Percentiles rank a stretch among this genome's conserved stretches.
These are phyloP conservation scores for Arizona elegans DNA, from an alignment of 2,113 vertebrate species.

Conservation along the genomic window DNA sequence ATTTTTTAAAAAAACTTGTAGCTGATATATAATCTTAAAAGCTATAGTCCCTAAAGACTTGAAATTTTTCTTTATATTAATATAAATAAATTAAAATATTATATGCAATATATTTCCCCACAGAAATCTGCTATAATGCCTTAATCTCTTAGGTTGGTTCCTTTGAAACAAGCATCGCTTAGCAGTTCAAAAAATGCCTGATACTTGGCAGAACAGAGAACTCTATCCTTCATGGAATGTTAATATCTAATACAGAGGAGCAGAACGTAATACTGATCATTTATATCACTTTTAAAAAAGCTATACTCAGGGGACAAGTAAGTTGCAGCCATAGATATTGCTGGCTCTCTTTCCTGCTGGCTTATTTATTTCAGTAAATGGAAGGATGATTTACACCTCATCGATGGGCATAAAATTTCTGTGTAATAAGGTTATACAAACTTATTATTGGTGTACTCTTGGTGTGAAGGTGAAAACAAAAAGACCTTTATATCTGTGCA, in stretches of 20 bases:
- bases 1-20: not conserved
- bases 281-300: not conserved
- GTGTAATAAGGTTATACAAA: conserved; percentile 5
- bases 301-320: not conserved
- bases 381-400: not conserved
- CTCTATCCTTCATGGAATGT: not conserved
- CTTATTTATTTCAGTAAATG: not conserved
- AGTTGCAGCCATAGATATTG: not conserved
- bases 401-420: conserved; percentile 4
- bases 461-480: conserved; percentile 17
- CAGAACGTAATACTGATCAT: not conserved
- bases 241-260: not conserved
- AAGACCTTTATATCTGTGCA: not conserved
- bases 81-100: not conserved
- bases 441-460: not conserved
- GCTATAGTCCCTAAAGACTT: not conserved
- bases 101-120: not conserved
- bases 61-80: not conserved
- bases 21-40: not conserved
- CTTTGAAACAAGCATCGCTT: not conserved
- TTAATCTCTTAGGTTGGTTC: not conserved
- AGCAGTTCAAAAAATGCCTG: not conserved
- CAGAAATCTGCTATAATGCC: not conserved
- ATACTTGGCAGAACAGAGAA: not conserved
- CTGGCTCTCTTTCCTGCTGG: not conserved